Conservation (phyloP, 1,140 invertebrate genomes). For the Heliconius hewitsoni region DNA sequence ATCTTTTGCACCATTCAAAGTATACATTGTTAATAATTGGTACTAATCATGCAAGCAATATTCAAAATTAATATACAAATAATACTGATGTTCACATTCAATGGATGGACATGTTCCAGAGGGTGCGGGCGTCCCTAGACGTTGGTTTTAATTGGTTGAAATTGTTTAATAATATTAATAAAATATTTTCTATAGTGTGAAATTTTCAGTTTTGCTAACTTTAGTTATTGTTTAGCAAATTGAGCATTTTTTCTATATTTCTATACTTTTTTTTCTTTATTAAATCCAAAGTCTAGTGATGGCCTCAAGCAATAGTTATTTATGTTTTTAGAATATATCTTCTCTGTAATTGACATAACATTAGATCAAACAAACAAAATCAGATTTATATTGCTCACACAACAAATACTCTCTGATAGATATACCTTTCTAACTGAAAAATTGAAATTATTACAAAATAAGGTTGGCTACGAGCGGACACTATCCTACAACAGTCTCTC, state of each 20-base stretch:
- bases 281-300: constrained; percentile 45
- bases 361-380: constrained; percentile 42
- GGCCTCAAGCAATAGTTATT: constrained; percentile 35
- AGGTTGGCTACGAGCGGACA: constrained; percentile 43
- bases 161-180: not conserved
- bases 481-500: constrained; percentile 55
- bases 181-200: constrained; percentile 5
- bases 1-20: constrained; percentile 67
- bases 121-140: not conserved
- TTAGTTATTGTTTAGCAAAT: not conserved
- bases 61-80: constrained; percentile 52
- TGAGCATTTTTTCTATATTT: constrained; percentile 1
- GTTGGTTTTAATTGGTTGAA: not conserved
- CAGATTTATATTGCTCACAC: constrained; percentile 65
- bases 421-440: constrained; percentile 42
- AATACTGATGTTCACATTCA: constrained; percentile 32
- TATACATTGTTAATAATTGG: constrained; percentile 44
- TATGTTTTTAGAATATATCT: constrained; percentile 37
- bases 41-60: constrained; percentile 68
- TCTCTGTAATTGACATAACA: constrained; percentile 67
- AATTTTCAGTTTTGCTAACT: not conserved
- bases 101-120: constrained; percentile 27
- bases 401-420: constrained; percentile 46
- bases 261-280: not conserved
- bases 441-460: constrained; percentile 45